Percentiles rank a stretch among this genome's conserved stretches.
Conservation (phyloP, 2,113 vertebrate species). For the Sorex araneus region DNA sequence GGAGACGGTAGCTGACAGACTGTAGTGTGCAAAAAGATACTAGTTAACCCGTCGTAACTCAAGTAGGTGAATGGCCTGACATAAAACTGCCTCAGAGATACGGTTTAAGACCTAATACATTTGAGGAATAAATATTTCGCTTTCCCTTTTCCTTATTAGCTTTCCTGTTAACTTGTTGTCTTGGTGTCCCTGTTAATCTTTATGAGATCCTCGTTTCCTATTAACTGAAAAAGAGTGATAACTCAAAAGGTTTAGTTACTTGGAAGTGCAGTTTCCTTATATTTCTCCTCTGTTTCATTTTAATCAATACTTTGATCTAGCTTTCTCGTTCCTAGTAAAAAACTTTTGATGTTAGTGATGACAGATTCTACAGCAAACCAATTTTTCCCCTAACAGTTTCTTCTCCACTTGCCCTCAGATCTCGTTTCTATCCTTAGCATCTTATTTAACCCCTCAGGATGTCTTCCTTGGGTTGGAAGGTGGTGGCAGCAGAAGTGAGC, state of each 20-base stretch:
- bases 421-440: not conserved
- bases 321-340: constrained; percentile 47
- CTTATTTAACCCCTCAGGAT: not conserved
- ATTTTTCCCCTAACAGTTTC: not conserved
- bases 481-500: not conserved
- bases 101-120: not conserved
- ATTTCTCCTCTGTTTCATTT: constrained; percentile 37
- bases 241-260: not conserved
- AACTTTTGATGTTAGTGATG: not conserved
- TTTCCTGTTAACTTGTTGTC: constrained; percentile 21
- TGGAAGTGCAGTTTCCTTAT: constrained; percentile 17
- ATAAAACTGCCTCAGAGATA: not conserved
- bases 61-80: not conserved
- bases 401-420: not conserved
- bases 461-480: not conserved
- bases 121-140: constrained; percentile 16
- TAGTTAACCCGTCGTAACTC: not conserved
- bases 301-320: not conserved
- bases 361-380: not conserved
- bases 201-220: constrained; percentile 48
- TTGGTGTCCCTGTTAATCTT: constrained; percentile 60
- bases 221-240: not conserved
- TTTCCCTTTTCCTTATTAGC: constrained; percentile 27
- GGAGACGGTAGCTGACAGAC: not conserved
- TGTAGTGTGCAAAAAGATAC: not conserved